phyloP scores from a whole-genome alignment of 1,140 invertebrate species.

The Drosophila erecta region DNA sequence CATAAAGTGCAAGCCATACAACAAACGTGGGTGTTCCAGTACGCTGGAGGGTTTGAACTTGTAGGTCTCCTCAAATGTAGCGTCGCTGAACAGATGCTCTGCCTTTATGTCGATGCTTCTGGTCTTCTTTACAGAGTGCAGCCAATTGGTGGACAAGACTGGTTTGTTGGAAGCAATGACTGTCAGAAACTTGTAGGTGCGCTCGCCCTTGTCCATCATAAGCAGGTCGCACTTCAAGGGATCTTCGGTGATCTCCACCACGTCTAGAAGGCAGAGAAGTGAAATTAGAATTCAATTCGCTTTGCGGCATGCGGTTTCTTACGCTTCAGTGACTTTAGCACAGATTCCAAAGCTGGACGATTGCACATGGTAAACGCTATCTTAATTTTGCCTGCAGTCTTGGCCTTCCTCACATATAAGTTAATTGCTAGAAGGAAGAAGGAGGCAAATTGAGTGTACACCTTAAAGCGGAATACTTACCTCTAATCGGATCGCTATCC shows the following conservation, averaged over 20 bases:
- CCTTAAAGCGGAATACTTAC: neutral
- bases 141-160: constrained; percentile 43
- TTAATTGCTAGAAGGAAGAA: constrained; percentile 36
- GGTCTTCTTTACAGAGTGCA: constrained; percentile 24
- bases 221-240: constrained; percentile 50
- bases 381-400: constrained; percentile 43
- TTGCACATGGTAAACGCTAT: constrained; percentile 55
- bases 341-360: constrained; percentile 5
- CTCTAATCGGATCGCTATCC: constrained; percentile 12
- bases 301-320: neutral
- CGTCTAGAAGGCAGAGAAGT: constrained; percentile 18
- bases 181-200: constrained; percentile 62
- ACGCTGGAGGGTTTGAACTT: constrained; percentile 47
- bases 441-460: neutral
- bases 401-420: constrained; percentile 44
- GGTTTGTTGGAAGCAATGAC: constrained; percentile 54
- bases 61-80: constrained; percentile 23
- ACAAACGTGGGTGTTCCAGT: constrained; percentile 18
- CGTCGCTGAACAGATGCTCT: constrained; percentile 55
- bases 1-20: constrained; percentile 44
- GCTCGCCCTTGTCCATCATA: constrained; percentile 66
- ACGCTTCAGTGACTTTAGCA: constrained; percentile 41
- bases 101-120: constrained; percentile 26
- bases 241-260: constrained; percentile 45
- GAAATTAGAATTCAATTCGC: neutral